Evolutionary conservation across 2,888 invertebrate species (phyloP).

Genomic region (Drosophila anomalata): DNA sequence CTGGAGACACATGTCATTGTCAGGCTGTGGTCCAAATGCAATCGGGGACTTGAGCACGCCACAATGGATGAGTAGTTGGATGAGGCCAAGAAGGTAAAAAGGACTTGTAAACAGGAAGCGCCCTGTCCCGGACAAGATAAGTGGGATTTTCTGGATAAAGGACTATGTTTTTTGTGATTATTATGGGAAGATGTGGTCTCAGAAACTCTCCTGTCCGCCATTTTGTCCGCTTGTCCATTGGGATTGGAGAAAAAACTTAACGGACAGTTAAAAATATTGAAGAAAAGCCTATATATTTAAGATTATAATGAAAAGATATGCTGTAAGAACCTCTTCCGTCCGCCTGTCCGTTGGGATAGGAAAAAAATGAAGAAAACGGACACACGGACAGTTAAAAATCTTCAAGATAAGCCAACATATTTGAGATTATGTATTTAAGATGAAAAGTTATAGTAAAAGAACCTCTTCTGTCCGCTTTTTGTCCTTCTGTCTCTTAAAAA

Average conservation of each 20-base stretch:
- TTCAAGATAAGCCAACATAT: too few species aligned
- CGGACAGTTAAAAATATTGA: too few species aligned
- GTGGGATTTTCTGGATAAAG: not conserved
- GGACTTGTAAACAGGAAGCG: not conserved
- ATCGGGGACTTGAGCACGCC: slow-evolving; percentile 67
- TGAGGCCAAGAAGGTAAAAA: not conserved
- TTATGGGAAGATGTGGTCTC: too few species aligned
- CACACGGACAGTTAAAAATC: too few species aligned
- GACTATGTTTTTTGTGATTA: not conserved
- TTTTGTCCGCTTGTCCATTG: too few species aligned
- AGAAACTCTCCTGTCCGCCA: too few species aligned
- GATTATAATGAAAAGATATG: too few species aligned
- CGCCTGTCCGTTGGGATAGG: not conserved
- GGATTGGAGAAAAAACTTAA: too few species aligned
- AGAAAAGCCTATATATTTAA: too few species aligned
- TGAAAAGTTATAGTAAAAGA: too few species aligned
- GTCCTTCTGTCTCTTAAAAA: not conserved
- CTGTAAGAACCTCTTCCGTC: not conserved
- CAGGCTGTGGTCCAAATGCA: slow-evolving; percentile 56
- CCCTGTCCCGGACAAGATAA: not conserved
- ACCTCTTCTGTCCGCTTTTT: not conserved
- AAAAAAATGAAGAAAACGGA: too few species aligned
- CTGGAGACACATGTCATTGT: slow-evolving; percentile 40
- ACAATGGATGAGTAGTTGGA: slow-evolving; percentile 18
- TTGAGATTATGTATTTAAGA: too few species aligned